Percentiles rank a stretch among this genome's conserved stretches.
Conservation (phyloP, 2,113 vertebrate species). For the Strix uralensis region DNA sequence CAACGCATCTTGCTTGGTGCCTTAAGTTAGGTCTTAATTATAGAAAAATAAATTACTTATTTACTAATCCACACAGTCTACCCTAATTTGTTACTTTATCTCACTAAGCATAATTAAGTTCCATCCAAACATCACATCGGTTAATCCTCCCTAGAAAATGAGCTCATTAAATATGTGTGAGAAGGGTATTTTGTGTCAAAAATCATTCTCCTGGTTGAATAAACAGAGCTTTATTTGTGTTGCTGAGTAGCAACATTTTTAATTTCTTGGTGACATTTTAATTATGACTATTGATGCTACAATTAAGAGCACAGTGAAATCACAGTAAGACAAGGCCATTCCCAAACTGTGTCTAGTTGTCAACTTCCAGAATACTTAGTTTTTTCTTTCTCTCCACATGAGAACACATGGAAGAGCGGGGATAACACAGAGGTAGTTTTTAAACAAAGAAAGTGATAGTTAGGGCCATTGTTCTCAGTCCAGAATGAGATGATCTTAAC, state of each 20-base stretch:
- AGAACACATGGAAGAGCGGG: background rate
- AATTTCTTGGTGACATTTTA: background rate
- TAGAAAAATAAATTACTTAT: conserved; percentile 50
- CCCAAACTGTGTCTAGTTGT: background rate
- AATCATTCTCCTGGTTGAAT: background rate
- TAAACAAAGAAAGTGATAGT: background rate
- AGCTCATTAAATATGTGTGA: conserved; percentile 37
- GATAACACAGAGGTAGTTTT: background rate
- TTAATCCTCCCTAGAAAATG: conserved; percentile 52
- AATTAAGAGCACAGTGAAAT: conserved; percentile 7
- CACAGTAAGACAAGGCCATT: background rate
- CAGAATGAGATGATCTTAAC: background rate
- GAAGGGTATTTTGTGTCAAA: conserved; percentile 20
- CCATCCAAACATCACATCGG: conserved; percentile 6
- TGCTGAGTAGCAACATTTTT: background rate
- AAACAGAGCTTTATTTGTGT: conserved; percentile 28
- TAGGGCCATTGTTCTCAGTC: background rate
- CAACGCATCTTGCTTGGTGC: background rate
- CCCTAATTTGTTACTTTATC: conserved; percentile 48
- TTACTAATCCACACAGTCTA: conserved; percentile 39
- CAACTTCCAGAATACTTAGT: background rate
- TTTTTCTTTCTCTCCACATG: background rate
- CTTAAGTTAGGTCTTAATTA: conserved; percentile 28
- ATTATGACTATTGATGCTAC: background rate
- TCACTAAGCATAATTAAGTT: conserved; percentile 49